A percentile compares a stretch with the other conserved stretches of the same genome.
phyloP scores from a whole-genome alignment of 2,888 invertebrate genomes.

The Ommatoiulus sabulosus region DNA sequence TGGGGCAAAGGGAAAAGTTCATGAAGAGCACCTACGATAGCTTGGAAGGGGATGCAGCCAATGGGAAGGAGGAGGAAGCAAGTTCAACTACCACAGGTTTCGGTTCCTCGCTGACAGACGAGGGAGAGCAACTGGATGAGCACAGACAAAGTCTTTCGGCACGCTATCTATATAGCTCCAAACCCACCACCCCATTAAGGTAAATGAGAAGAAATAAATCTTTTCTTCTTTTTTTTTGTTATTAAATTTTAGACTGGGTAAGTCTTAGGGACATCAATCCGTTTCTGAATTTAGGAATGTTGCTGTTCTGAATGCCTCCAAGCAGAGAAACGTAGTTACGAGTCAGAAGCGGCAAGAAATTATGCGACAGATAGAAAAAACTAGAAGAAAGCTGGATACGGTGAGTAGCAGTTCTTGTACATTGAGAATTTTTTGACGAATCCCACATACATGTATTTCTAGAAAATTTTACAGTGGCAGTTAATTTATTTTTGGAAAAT shows the following conservation, averaged over 20 bases:
- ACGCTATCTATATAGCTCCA: conserved; percentile 62
- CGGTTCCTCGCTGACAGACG: conserved; percentile 56
- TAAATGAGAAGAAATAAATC: background rate
- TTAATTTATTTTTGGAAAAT: no score
- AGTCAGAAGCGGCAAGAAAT: conserved; percentile 77
- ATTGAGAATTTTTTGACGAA: no score
- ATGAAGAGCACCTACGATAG: conserved; percentile 71
- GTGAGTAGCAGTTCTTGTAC: conserved; percentile 72
- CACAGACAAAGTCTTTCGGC: conserved; percentile 63
- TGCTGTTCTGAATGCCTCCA: conserved; percentile 51
- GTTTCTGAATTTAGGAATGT: conserved; percentile 51
- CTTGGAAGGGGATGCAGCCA: conserved; percentile 72
- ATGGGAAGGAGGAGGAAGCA: conserved; percentile 61
- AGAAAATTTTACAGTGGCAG: no score
- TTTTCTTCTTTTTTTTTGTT: background rate
- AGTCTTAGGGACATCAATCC: background rate
- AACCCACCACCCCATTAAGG: conserved; percentile 35
- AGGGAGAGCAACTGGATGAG: conserved; percentile 59
- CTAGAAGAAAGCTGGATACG: conserved; percentile 85
- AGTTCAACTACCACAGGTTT: conserved; percentile 61
- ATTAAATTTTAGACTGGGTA: background rate
- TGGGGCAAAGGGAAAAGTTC: conserved; percentile 68
- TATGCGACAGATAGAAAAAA: conserved; percentile 84
- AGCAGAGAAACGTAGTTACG: conserved; percentile 50
- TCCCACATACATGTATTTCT: no score